Conservation (phyloP, 2,797 vertebrate genomes). For the Melopsittacus undulatus region DNA sequence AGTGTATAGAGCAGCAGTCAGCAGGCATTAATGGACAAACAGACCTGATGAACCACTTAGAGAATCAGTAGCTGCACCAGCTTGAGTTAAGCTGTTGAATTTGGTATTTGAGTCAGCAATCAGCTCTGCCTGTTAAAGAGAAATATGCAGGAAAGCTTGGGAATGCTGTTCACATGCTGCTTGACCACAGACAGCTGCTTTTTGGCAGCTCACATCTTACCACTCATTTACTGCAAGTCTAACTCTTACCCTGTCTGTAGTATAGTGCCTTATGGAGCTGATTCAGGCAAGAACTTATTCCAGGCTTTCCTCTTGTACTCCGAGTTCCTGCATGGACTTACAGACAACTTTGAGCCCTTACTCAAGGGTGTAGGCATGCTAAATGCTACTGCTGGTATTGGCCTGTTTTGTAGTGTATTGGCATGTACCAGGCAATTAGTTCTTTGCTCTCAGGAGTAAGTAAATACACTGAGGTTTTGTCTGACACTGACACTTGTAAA, state of each 20-base stretch:
- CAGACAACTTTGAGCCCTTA: fast-evolving
- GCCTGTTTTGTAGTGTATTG: neutral
- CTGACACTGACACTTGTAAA: neutral
- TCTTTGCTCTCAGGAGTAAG: neutral
- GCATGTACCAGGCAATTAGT: neutral
- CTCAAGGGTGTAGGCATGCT: neutral
- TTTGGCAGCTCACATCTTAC: neutral
- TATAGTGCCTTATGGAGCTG: too few relatives aligned
- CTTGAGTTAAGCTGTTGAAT: neutral
- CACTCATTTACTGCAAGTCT: neutral
- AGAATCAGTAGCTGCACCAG: neutral
- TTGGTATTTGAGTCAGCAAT: neutral
- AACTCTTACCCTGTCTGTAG: neutral
- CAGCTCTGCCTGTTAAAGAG: neutral
- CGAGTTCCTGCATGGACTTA: neutral
- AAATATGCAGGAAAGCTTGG: neutral
- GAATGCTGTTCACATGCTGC: neutral
- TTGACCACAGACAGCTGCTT: neutral
- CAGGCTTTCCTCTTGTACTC: neutral
- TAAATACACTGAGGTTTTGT: neutral
- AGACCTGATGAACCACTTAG: neutral
- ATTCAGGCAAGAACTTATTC: neutral
- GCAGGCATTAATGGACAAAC: neutral
- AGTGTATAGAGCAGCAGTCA: neutral
- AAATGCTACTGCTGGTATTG: fast-evolving